Percentiles rank a stretch among this genome's conserved stretches.
Conservation (phyloP, 1,140 invertebrate genomes). For the Pogonomyrmex barbatus region DNA sequence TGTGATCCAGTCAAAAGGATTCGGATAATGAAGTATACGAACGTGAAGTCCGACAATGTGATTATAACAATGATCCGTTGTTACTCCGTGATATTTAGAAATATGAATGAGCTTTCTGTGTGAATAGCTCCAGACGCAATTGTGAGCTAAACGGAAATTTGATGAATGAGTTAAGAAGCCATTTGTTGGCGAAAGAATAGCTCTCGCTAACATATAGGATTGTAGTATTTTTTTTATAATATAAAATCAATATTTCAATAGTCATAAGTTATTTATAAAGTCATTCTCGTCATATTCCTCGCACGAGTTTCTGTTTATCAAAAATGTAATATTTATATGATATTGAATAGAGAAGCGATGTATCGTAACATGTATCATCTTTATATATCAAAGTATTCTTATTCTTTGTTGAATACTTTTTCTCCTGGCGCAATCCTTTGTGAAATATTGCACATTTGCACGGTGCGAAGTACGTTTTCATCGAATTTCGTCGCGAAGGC, state of each 20-base stretch:
- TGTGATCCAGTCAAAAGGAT: constrained; percentile 74
- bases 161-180: background rate
- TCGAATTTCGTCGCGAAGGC: constrained; percentile 46
- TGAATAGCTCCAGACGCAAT: constrained; percentile 1
- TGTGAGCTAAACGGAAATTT: background rate
- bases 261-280: background rate
- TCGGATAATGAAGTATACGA: constrained; percentile 74
- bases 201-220: background rate
- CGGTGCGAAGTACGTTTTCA: constrained; percentile 24
- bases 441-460: constrained; percentile 36
- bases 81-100: background rate
- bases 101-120: background rate
- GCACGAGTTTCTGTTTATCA: constrained; percentile 44
- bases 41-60: background rate
- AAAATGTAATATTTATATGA: constrained; percentile 30
- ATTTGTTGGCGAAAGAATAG: background rate
- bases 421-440: constrained; percentile 35
- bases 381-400: constrained; percentile 18
- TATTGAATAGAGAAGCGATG: constrained; percentile 51
- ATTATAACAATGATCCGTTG: background rate
- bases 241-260: background rate
- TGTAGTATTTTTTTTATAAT: background rate
- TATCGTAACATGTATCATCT: constrained; percentile 43
- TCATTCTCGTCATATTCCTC: background rate
- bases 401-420: constrained; percentile 38